Base-by-base conservation (phyloP, 92 coral and sea anemone genomes). In the Epizoanthus scotinus region DNA sequence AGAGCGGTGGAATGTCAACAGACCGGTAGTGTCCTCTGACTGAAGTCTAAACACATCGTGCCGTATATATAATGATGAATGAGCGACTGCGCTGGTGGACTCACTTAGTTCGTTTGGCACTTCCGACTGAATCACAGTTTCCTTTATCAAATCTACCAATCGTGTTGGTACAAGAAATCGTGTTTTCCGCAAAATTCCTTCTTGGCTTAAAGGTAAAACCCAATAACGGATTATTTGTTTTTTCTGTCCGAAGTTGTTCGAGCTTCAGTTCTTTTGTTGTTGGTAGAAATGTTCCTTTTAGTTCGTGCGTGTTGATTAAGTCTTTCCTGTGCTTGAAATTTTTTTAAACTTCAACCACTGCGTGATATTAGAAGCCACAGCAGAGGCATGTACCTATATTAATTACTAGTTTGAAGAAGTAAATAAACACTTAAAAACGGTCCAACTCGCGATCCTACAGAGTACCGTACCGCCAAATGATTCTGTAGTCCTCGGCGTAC, bases 31-130 rank as follows among this genome's bases (percentile, higher is more conserved):
- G 70, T 71, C 78, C 53, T 67, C 54, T 56, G 86, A 72, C 63
- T 72, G 77, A 42, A 78, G 84, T 64, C 85, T 55, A 82, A 88
- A 63, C 82, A 78, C 88, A 78, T 62, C 82, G 78, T 78, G 63
- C 78, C 82, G 60, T 88, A 83, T 84, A 78, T 73, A 81, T 84
- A 34, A 34, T 34, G 40, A 34, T 34, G 5, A 84, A 84, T 79
- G 82, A 65, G 19, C 83, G 63, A 71, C 74, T 65, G 88, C 40
- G n/a, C n/a, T n/a, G 93, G 85, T 77, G 73, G 70, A 87, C 84
- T 53, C 90, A 81, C 90, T 86, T 90, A 80, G 84, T 83, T 93
- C 86, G 97, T 88, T 89, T 90, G 97, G 94, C 84, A 93, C 97
- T 93, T 93, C 97, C 97, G 97, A 90, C 87, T 72, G 87, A 89